phyloP scores from a whole-genome alignment of 2,888 invertebrate species.

The Neelides folsomi region DNA sequence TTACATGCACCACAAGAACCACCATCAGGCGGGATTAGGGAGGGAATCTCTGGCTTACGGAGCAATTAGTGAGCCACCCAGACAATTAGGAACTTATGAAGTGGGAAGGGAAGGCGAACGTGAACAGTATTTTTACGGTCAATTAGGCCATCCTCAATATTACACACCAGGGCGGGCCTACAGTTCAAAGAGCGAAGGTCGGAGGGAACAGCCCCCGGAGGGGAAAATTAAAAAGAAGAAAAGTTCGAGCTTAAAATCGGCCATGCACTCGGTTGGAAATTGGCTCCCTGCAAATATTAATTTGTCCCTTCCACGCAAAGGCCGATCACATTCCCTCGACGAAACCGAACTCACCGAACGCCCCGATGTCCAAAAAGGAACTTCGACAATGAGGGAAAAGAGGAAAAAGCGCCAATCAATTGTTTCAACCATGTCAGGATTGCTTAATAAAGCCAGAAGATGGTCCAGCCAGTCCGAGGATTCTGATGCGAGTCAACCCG shows the following conservation, averaged over 20 bases:
- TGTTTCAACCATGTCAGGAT: slow-evolving; percentile 69
- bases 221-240: slow-evolving; percentile 49
- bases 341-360: slow-evolving; percentile 39
- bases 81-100: not conserved
- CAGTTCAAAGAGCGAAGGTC: not conserved
- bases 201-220: not conserved
- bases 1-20: slow-evolving; percentile 31
- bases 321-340: slow-evolving; percentile 61
- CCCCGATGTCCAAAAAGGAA: slow-evolving; percentile 41
- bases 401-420: slow-evolving; percentile 68
- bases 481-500: slow-evolving; percentile 26
- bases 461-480: slow-evolving; percentile 33
- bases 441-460: slow-evolving; percentile 64
- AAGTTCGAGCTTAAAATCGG: slow-evolving; percentile 57
- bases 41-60: not conserved
- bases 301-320: slow-evolving; percentile 51
- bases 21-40: slow-evolving; percentile 23
- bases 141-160: not conserved
- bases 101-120: not conserved
- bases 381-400: slow-evolving; percentile 33
- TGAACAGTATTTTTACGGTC: not conserved
- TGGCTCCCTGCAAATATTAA: slow-evolving; percentile 65
- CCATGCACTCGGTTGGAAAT: slow-evolving; percentile 64
- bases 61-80: not conserved
- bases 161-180: not conserved